Conservation (phyloP, 1,140 invertebrate genomes). For the Pseudachorutes palmiensis region DNA sequence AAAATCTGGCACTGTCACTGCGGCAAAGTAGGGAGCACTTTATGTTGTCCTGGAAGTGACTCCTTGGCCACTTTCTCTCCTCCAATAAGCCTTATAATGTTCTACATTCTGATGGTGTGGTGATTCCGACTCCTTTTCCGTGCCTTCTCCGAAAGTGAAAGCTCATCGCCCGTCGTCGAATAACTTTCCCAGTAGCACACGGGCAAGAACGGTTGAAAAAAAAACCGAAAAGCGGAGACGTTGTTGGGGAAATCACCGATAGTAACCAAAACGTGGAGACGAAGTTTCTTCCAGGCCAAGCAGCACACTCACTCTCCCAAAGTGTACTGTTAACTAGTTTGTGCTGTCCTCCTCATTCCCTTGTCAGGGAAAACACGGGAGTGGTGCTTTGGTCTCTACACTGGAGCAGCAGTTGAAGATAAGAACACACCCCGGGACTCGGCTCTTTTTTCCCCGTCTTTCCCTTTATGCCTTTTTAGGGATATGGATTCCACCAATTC, state of each 20-base stretch:
- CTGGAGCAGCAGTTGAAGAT: not conserved
- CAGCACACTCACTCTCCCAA: not conserved
- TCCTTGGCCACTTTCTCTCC: too few species aligned
- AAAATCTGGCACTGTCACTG: too few species aligned
- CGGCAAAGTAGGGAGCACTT: too few species aligned
- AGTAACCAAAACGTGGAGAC: not conserved
- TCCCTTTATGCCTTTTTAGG: not conserved
- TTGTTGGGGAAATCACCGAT: not conserved
- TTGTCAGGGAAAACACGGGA: too few species aligned
- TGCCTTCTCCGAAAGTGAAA: not conserved
- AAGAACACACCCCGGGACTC: slow-evolving; percentile 9
- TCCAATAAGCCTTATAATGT: too few species aligned
- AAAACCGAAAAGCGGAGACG: not conserved
- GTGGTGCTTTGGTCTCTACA: too few species aligned
- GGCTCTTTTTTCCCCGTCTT: too few species aligned
- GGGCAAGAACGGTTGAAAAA: not conserved
- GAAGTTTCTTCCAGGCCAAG: not conserved
- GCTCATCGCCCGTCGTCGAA: not conserved
- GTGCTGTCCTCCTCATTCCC: too few species aligned
- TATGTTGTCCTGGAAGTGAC: too few species aligned
- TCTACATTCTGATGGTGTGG: not conserved
- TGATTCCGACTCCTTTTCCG: not conserved
- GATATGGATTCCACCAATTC: slow-evolving; percentile 17
- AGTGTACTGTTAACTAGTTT: not conserved
- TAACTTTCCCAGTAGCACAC: too few species aligned